Base-by-base conservation (phyloP, 2,888 invertebrate species). In the Apodemia zela region DNA sequence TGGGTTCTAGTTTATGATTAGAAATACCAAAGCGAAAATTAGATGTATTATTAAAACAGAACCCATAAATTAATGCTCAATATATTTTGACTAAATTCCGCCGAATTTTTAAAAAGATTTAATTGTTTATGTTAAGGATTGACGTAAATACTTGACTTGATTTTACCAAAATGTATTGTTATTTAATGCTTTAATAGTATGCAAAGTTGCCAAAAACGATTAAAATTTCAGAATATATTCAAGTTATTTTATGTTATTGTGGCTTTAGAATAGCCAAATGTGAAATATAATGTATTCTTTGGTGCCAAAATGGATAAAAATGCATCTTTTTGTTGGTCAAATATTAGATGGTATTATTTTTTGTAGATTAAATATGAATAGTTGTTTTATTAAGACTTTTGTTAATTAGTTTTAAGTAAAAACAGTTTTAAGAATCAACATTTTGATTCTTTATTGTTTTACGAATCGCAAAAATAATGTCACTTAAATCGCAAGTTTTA, bases 261-360 rank as follows among this genome's bases (percentile, higher is more conserved):
- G 17, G 10, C 17, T 2, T 17, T 49, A 10, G 18, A 10, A 3
- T 18, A 21, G n/a, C 18, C 49, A 51, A 51, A 51, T 51, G 13
- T 38, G 38, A 38, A 38, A 51, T 51, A 2, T 13, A 51, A 18
- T 51, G 51, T 51, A 51, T 51, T 51, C 51, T 18, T 51, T 51
- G 10, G 51, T 51, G 51, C 51, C 51, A 51, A 51, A 21, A 21
- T 21, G 10, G 10, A 51, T 13, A 51, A 3, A 51, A 51, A 51
- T 18, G 7, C 11, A 21, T 51, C 1, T 51, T 51, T 11, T 25
- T 51, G n/a, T 51, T 51, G 11, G 51, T 18, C 51, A 18, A 18
- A 10, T 51, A 51, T 18, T 11, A 11, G 2, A 51, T 51, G 18
- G 21, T 21, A 21, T 51, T 54, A 54, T 21, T 21, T 25, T 18